Percentiles rank a stretch among this genome's conserved stretches.
Evolutionary conservation across 2,888 invertebrate species (phyloP).

Genomic region (Boloria euphrosyne): DNA sequence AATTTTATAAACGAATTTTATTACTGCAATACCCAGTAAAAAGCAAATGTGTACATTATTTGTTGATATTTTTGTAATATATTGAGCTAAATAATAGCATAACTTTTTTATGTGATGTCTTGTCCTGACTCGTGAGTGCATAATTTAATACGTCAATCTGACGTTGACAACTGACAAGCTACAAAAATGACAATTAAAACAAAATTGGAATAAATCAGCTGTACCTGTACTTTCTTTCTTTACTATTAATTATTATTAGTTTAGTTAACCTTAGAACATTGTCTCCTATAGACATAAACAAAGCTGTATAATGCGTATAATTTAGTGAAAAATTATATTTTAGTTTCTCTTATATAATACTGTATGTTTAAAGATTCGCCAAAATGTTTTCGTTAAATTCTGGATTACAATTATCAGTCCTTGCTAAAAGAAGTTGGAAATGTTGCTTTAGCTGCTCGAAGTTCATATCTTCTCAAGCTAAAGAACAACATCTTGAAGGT

Average conservation of each 20-base stretch:
- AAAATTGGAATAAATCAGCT: slow-evolving; percentile 1
- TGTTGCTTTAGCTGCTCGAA: slow-evolving; percentile 62
- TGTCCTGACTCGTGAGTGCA: neutral
- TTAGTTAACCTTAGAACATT: slow-evolving; percentile 5
- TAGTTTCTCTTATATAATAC: slow-evolving; percentile 29
- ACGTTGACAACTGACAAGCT: slow-evolving; percentile 8
- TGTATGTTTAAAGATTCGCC: slow-evolving; percentile 1
- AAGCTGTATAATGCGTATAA: slow-evolving; percentile 4
- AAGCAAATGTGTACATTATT: no score
- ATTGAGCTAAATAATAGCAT: no score
- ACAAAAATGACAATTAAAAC: slow-evolving; percentile 7
- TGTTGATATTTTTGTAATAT: no score
- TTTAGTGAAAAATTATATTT: neutral
- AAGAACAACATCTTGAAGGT: slow-evolving; percentile 53
- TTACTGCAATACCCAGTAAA: no score
- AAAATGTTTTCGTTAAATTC: slow-evolving; percentile 61
- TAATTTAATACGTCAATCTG: neutral
- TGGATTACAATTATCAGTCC: slow-evolving; percentile 52
- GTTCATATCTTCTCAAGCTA: slow-evolving; percentile 60
- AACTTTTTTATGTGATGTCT: neutral
- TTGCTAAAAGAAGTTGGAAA: slow-evolving; percentile 59
- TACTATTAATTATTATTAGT: slow-evolving; percentile 9
- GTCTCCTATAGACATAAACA: slow-evolving; percentile 2
- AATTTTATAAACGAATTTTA: no score
- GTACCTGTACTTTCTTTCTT: slow-evolving; percentile 1